phyloP scores from a whole-genome alignment of 2,113 vertebrate species.

The Dromiciops gliroides region DNA sequence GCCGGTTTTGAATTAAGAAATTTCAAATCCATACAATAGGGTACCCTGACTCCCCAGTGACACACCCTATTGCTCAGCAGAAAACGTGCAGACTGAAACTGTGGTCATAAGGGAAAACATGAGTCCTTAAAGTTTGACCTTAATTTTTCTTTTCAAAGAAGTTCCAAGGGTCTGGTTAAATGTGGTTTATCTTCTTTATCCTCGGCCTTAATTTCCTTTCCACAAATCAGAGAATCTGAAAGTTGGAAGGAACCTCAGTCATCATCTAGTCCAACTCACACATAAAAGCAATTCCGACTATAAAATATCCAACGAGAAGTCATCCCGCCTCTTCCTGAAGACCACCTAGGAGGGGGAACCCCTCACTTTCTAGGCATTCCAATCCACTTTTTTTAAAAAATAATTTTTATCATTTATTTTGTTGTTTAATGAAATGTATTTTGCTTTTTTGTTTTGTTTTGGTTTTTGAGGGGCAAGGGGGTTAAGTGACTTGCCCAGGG shows the following conservation, averaged over 20 bases:
- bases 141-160: neutral
- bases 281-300: neutral
- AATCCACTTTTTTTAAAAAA: neutral
- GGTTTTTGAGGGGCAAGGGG: too few species aligned
- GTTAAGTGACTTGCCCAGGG: too few species aligned
- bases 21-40: neutral
- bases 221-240: neutral
- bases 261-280: neutral
- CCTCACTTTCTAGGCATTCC: neutral
- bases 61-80: neutral
- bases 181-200: neutral
- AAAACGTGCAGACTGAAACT: neutral
- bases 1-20: neutral
- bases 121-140: neutral
- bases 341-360: neutral
- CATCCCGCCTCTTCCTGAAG: neutral
- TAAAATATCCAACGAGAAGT: neutral
- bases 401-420: too few species aligned
- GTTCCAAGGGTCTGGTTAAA: neutral
- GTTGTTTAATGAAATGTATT: too few species aligned
- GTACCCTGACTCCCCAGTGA: neutral
- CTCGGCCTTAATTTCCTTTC: neutral
- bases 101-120: neutral
- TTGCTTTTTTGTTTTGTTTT: too few species aligned
- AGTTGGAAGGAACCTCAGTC: neutral